Base-by-base conservation (phyloP, 2,888 invertebrate species). In the Diachrysia chrysitis region DNA sequence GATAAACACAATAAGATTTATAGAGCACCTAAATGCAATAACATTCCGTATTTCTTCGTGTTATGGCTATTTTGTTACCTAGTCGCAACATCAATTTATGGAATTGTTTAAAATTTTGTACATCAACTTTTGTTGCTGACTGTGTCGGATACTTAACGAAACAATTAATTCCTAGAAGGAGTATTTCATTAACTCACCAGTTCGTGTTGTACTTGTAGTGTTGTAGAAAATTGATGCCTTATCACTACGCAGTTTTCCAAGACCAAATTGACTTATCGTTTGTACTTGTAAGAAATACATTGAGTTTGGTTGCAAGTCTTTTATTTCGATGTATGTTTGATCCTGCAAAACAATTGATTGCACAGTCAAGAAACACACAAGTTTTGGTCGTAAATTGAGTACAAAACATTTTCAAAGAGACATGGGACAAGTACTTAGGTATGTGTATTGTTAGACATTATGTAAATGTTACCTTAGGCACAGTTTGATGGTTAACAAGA, bases 201-300 rank as follows among this genome's bases (percentile, higher is more conserved):
- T 88, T 89, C 90, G 89, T 66, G 91, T 89, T 76, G 84, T 89
- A 78, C 94, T 94, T 9, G 97, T 97, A 1, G 97, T 97, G 85
- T 98, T 97, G 81, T 97, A 96, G 60, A 97, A 96, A 63, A 97
- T 94, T 12, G 96, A 97, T 1, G 96, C 96, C 82, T 97, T 97
- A 56, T 97, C 96, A 63, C 97, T 97, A 60, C 97, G 96, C 19
- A 97, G 89, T 76, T 97, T 96, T 14, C 96, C 96, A 58, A 96
- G 95, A 1, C 97, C 97, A 83, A 96, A 97, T 78, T 97, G 96
- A 37, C 96, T 96, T 71, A 97, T 95, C 6, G 97, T 97, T 91
- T 97, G 97, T 6, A 98, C 97, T 96, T 98, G 97, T 51, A 98
- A 94, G 83, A 97, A 97, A 87, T 98, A 98, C 90, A 96, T 96